phyloP scores from a whole-genome alignment of 30 jellyfish, hydroid and myxozoan species.

The Hydractinia echinata region DNA sequence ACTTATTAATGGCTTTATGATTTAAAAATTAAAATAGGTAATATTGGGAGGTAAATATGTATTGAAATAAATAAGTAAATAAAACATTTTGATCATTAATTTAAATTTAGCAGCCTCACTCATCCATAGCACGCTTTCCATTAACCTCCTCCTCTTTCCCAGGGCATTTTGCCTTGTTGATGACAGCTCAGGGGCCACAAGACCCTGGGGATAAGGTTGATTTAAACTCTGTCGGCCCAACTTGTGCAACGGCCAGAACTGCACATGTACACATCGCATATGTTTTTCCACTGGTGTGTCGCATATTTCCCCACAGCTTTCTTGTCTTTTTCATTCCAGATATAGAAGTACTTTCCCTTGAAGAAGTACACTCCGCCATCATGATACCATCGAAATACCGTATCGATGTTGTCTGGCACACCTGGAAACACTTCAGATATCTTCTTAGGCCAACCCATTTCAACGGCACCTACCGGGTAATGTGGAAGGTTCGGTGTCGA shows the following conservation, averaged over 20 bases:
- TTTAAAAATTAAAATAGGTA: no score
- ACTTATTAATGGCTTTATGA: no score
- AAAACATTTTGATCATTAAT: no score
- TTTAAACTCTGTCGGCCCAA: neutral
- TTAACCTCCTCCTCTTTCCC: no score
- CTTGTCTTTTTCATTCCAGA: slow-evolving; percentile 18
- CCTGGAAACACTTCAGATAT: slow-evolving; percentile 44
- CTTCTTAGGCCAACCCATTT: slow-evolving; percentile 36
- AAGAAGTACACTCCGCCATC: slow-evolving; percentile 40
- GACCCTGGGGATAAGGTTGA: no score
- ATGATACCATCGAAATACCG: slow-evolving; percentile 37
- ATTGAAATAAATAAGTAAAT: no score
- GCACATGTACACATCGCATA: slow-evolving; percentile 23
- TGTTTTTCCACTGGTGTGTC: slow-evolving; percentile 32
- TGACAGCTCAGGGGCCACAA: no score
- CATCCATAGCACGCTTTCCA: no score
- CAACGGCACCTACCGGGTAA: slow-evolving; percentile 34
- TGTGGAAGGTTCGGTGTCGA: neutral
- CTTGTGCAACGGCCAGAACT: slow-evolving; percentile 8
- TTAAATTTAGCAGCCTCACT: no score
- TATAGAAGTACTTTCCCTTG: slow-evolving; percentile 23
- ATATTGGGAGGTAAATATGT: no score
- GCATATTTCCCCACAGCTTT: slow-evolving; percentile 29
- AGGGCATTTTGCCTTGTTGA: no score
- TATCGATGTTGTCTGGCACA: slow-evolving; percentile 34